These are phyloP conservation scores for Iselma pallidipennis DNA, from an alignment of 2,888 invertebrate species.

Conservation along the genomic window DNA sequence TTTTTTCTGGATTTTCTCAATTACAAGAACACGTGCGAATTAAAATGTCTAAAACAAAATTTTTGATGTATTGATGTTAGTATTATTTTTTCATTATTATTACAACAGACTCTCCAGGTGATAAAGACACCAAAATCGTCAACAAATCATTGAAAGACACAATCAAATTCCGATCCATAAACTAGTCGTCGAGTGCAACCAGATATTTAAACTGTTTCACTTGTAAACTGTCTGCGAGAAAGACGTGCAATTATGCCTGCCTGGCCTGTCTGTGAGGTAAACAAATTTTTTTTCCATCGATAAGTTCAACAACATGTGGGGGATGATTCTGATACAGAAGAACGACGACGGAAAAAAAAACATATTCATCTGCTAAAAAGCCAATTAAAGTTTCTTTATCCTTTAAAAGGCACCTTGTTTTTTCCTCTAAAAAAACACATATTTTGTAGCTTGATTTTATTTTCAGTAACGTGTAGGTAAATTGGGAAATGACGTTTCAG, in stretches of 20 bases:
- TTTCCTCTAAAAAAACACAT: too few species aligned
- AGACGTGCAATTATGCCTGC: background rate
- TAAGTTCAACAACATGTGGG: background rate
- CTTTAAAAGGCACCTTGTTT: too few species aligned
- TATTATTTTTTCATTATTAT: too few species aligned
- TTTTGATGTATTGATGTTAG: background rate
- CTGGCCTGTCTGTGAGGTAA: background rate
- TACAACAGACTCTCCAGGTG: too few species aligned
- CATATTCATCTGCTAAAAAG: too few species aligned
- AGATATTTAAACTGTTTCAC: background rate
- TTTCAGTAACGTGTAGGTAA: too few species aligned
- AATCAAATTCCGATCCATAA: background rate
- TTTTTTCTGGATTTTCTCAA: background rate
- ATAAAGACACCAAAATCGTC: too few species aligned
- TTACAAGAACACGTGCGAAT: background rate
- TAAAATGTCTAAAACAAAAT: background rate
- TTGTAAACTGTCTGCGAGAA: background rate
- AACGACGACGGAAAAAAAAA: background rate
- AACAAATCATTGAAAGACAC: background rate
- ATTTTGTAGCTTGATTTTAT: too few species aligned
- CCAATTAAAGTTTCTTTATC: too few species aligned
- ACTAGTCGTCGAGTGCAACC: background rate
- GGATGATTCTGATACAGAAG: too few species aligned
- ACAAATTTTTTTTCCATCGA: background rate
- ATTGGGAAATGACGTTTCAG: too few species aligned